phyloP scores from a whole-genome alignment of 2,888 invertebrate species.

The Arctia plantaginis region DNA sequence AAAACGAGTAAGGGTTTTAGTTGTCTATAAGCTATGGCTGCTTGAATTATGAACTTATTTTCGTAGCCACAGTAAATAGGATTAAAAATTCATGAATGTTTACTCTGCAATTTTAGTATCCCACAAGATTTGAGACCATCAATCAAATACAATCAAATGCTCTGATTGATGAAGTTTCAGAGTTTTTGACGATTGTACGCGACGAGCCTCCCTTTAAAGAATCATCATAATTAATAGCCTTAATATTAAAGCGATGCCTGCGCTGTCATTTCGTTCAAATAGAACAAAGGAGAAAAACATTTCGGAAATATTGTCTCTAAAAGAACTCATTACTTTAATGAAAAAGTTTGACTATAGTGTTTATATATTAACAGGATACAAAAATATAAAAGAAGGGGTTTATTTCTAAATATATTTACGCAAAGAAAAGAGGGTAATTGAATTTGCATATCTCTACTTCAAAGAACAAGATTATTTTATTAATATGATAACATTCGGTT shows the following conservation, averaged over 20 bases:
- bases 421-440: too few species aligned
- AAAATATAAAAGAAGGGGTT: not conserved
- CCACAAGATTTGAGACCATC: constrained; percentile 24
- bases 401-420: too few species aligned
- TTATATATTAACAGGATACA: not conserved
- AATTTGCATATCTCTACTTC: too few species aligned
- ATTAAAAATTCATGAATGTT: not conserved
- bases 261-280: constrained; percentile 43
- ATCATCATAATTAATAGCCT: constrained; percentile 43
- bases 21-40: too few species aligned
- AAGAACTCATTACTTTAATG: not conserved
- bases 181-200: constrained; percentile 28
- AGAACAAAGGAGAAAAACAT: constrained; percentile 25
- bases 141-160: constrained; percentile 29
- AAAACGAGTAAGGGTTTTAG: too few species aligned
- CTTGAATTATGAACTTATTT: not conserved
- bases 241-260: constrained; percentile 27
- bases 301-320: not conserved
- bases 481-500: too few species aligned
- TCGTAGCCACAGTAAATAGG: not conserved
- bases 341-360: not conserved
- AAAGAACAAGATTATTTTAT: too few species aligned
- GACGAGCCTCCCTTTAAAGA: constrained; percentile 31
- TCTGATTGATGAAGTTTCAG: constrained; percentile 41
- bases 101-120: not conserved